A percentile compares a stretch with the other conserved stretches of the same genome.
Evolutionary conservation across 2,888 invertebrate species (phyloP).

Genomic region (Andrena bicolor): DNA sequence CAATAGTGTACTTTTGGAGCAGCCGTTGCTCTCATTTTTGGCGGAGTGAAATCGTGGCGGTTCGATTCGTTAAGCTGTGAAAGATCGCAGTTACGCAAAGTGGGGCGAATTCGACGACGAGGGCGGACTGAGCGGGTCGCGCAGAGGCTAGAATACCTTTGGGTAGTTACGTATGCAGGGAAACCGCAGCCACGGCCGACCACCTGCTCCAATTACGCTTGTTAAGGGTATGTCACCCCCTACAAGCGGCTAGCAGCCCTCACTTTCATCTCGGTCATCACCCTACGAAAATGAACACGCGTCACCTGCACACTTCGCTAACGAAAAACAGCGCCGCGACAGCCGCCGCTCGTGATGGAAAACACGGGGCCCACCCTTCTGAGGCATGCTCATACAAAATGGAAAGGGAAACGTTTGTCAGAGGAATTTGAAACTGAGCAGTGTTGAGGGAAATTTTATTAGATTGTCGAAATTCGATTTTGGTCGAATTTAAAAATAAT

Average conservation of each 20-base stretch:
- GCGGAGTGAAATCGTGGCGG: neutral
- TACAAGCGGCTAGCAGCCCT: slow-evolving; percentile 47
- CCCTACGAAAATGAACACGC: slow-evolving; percentile 35
- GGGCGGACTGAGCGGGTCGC: slow-evolving; percentile 34
- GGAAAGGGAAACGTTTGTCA: neutral
- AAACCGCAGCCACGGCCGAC: slow-evolving; percentile 78
- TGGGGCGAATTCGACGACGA: slow-evolving; percentile 52
- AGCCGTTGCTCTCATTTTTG: neutral
- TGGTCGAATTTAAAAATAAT: neutral
- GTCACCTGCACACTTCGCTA: slow-evolving; percentile 21
- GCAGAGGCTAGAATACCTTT: slow-evolving; percentile 71
- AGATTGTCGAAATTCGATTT: neutral
- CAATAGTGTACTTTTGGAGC: neutral
- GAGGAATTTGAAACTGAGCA: neutral
- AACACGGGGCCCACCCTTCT: neutral
- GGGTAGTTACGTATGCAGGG: slow-evolving; percentile 78
- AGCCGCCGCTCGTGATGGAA: neutral
- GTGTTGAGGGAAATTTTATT: neutral
- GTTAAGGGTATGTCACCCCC: slow-evolving; percentile 76
- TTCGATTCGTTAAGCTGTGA: slow-evolving; percentile 23
- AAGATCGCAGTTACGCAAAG: slow-evolving; percentile 43
- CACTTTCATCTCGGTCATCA: slow-evolving; percentile 45
- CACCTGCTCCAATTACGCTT: slow-evolving; percentile 83
- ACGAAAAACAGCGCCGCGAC: slow-evolving; percentile 3
- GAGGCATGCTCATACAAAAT: neutral